Evolutionary conservation across 1,140 invertebrate species (phyloP).

Genomic region (Lepidurus arcticus): DNA sequence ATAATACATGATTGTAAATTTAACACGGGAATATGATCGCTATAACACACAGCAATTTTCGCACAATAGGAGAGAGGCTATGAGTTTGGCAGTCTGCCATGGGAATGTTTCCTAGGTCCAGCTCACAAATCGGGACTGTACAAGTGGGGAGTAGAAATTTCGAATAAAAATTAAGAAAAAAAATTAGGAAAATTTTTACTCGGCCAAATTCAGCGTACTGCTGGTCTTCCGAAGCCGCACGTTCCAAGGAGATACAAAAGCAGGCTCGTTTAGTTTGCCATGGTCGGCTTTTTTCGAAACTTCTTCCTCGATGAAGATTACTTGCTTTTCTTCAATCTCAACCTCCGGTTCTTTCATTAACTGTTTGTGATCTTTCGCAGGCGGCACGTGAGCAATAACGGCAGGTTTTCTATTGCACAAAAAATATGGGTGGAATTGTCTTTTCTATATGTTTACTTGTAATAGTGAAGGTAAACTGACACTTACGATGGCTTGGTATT

Average conservation of each 20-base stretch:
- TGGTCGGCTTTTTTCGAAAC: conserved; percentile 48
- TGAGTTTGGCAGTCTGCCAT: neutral
- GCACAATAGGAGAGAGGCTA: neutral
- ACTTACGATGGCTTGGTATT: conserved; percentile 44
- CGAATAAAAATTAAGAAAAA: neutral
- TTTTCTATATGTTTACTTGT: neutral
- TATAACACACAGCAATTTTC: neutral
- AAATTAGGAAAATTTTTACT: conserved; percentile 45
- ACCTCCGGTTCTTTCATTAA: conserved; percentile 38
- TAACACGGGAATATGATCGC: neutral
- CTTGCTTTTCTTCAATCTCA: conserved; percentile 29
- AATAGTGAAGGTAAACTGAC: conserved; percentile 22
- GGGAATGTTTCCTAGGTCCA: neutral
- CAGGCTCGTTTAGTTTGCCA: conserved; percentile 56
- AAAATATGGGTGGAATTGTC: neutral
- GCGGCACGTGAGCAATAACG: neutral
- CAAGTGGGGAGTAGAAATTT: neutral
- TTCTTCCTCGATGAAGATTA: conserved; percentile 36
- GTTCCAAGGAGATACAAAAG: conserved; percentile 68
- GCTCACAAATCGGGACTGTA: neutral
- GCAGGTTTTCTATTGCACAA: neutral
- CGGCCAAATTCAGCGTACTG: conserved; percentile 68
- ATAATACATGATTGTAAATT: neutral
- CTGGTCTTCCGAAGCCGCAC: conserved; percentile 81
- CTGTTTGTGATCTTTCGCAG: conserved; percentile 26